Conservation (phyloP, 2,797 vertebrate species). For the Rhinoraja longicauda region DNA sequence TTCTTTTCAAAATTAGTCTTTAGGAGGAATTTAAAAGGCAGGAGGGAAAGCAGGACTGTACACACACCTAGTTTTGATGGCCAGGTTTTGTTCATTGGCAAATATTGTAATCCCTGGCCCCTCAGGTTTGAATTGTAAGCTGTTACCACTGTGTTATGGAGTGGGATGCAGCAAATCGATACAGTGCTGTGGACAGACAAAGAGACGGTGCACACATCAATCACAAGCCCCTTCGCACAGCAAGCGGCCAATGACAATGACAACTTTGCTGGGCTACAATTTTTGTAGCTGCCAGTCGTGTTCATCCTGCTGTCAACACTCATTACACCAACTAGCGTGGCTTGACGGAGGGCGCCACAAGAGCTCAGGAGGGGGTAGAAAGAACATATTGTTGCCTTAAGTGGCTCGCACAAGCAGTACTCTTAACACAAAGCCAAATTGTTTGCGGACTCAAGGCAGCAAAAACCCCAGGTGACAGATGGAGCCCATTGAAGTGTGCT, state of each 20-base stretch:
- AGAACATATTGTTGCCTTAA: slow-evolving; percentile 15
- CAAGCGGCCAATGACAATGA: slow-evolving; percentile 49
- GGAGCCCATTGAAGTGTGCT: slow-evolving; percentile 6
- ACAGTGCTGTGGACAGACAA: not conserved
- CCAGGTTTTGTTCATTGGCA: not conserved
- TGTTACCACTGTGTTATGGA: slow-evolving; percentile 2
- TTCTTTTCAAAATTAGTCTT: not conserved
- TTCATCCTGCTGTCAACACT: slow-evolving; percentile 60
- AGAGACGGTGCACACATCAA: slow-evolving; percentile 25
- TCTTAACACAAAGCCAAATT: slow-evolving; percentile 13
- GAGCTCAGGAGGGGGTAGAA: slow-evolving; percentile 36
- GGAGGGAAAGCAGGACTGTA: not conserved
- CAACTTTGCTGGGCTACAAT: slow-evolving; percentile 55
- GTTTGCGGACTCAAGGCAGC: slow-evolving; percentile 3
- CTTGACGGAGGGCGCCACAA: slow-evolving; percentile 49
- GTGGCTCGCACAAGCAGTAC: not conserved
- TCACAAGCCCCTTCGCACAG: slow-evolving; percentile 22
- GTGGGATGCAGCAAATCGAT: not conserved
- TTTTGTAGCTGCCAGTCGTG: slow-evolving; percentile 52
- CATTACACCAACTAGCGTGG: slow-evolving; percentile 53
- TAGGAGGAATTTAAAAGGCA: not conserved
- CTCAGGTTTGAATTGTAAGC: not conserved
- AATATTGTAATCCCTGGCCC: not conserved
- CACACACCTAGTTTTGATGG: not conserved
- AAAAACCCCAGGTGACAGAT: slow-evolving; percentile 28